Percentiles rank a stretch among this genome's conserved stretches.
Evolutionary conservation across 1,140 invertebrate species (phyloP).

Genomic region (Platyscapa corneri): DNA sequence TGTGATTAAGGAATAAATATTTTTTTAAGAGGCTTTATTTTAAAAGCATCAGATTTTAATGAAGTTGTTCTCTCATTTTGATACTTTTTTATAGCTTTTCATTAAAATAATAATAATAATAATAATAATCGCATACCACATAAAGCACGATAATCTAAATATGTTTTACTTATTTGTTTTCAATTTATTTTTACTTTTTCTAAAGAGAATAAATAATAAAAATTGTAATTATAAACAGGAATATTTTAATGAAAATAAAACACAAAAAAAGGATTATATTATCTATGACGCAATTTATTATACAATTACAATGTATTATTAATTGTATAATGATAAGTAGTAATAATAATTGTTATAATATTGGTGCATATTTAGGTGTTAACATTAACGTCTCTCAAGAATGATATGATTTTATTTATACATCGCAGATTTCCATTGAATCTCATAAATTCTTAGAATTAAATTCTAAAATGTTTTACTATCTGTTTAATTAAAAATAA

Average conservation of each 20-base stretch:
- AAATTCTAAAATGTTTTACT: background rate
- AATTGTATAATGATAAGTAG: slow-evolving; percentile 71
- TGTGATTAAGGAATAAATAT: too few relatives aligned
- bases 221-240: background rate
- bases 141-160: too few relatives aligned
- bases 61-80: too few relatives aligned
- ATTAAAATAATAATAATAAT: too few relatives aligned
- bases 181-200: too few relatives aligned
- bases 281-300: slow-evolving; percentile 74
- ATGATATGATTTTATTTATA: slow-evolving; percentile 75
- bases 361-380: slow-evolving; percentile 59
- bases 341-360: slow-evolving; percentile 61
- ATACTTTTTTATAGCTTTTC: too few relatives aligned
- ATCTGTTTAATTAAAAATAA: slow-evolving; percentile 39
- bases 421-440: slow-evolving; percentile 60
- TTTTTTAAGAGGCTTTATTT: too few relatives aligned
- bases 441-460: slow-evolving; percentile 49
- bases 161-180: too few relatives aligned
- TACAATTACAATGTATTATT: slow-evolving; percentile 74
- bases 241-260: slow-evolving; percentile 39
- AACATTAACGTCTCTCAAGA: slow-evolving; percentile 68
- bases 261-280: slow-evolving; percentile 47
- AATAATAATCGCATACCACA: too few relatives aligned
- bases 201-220: too few relatives aligned
- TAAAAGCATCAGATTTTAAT: too few relatives aligned